phyloP scores from a whole-genome alignment of 2,113 vertebrate species.

The Oceanodroma tethys region DNA sequence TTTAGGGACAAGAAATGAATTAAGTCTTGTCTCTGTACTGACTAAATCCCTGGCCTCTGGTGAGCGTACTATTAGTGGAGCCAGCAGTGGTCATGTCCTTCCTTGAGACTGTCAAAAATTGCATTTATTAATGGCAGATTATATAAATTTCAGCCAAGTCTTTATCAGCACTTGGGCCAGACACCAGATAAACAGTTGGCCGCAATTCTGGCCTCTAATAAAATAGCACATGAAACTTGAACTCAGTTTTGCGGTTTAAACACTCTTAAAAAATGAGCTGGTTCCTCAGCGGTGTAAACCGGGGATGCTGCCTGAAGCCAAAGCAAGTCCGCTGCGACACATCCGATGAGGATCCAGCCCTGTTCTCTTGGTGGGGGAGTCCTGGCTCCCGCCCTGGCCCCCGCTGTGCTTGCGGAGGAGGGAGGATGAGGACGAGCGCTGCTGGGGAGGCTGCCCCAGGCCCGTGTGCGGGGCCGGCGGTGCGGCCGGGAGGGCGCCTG shows the following conservation, averaged over 20 bases:
- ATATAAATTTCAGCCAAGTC: slow-evolving; percentile 22
- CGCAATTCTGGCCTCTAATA: neutral
- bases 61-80: accelerated
- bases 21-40: neutral
- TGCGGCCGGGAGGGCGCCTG: accelerated
- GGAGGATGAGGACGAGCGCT: neutral
- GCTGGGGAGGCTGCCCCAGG: neutral
- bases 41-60: neutral
- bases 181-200: slow-evolving; percentile 47
- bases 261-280: neutral
- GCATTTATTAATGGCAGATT: slow-evolving; percentile 34
- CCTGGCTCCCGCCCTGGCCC: neutral
- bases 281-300: neutral
- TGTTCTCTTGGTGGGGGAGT: neutral
- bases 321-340: neutral
- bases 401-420: neutral
- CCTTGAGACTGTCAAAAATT: slow-evolving; percentile 14
- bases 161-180: slow-evolving; percentile 51
- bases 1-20: neutral
- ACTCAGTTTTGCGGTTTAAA: neutral
- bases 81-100: neutral
- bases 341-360: neutral
- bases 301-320: neutral
- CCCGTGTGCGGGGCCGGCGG: accelerated
- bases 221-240: neutral